phyloP scores from a whole-genome alignment of 2,888 invertebrate species.

The Helleia helle region DNA sequence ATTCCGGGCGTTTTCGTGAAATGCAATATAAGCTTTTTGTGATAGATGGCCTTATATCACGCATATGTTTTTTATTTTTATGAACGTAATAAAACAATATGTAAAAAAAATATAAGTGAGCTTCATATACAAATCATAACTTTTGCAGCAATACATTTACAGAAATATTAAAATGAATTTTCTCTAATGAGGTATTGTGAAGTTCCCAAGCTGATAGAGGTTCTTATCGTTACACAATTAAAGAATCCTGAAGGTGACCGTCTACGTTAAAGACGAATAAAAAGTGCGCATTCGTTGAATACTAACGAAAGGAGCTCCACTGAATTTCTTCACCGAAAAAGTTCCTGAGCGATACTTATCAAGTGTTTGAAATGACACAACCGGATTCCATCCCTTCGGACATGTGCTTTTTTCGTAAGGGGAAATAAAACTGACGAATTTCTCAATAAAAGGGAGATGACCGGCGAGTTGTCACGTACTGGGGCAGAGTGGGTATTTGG shows the following conservation, averaged over 20 bases:
- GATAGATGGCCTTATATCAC: neutral
- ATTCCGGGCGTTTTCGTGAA: conserved; percentile 3
- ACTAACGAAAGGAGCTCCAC: conserved; percentile 56
- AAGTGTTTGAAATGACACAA: conserved; percentile 75
- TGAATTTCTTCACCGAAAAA: conserved; percentile 63
- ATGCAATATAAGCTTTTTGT: conserved; percentile 8
- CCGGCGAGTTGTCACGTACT: conserved; percentile 65
- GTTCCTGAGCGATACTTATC: conserved; percentile 63
- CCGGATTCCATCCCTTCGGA: conserved; percentile 59
- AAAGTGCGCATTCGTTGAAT: conserved; percentile 61
- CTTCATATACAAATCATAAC: too few species aligned
- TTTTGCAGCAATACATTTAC: neutral
- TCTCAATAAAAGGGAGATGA: conserved; percentile 73
- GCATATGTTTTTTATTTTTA: conserved; percentile 1
- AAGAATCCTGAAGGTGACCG: conserved; percentile 67
- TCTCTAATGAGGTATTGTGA: conserved; percentile 33
- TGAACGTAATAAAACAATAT: neutral
- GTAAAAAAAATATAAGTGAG: neutral
- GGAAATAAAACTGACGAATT: conserved; percentile 71
- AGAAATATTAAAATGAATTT: neutral
- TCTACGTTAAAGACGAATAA: conserved; percentile 47
- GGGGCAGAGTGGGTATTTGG: conserved; percentile 62
- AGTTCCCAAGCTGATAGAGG: conserved; percentile 33
- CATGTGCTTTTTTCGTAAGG: conserved; percentile 51
- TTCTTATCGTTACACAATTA: conserved; percentile 67